A percentile compares a stretch with the other conserved stretches of the same genome.
Conservation (phyloP, 2,113 vertebrate species). For the Argyrosomus japonicus region DNA sequence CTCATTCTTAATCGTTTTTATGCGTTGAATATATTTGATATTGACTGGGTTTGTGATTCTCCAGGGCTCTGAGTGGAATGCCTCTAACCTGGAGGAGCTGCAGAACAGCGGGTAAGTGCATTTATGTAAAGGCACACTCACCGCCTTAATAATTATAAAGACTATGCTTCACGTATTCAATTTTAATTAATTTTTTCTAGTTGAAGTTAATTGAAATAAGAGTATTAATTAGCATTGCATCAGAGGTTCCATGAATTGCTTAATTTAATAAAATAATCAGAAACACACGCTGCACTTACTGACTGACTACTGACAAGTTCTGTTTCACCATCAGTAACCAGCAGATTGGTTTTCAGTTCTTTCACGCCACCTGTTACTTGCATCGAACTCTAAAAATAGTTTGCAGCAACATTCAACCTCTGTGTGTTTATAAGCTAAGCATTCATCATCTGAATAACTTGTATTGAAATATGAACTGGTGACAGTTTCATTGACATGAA, state of each 20-base stretch:
- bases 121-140: background rate
- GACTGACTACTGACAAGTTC: too few species aligned
- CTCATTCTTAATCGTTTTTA: background rate
- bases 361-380: background rate
- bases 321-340: background rate
- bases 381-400: background rate
- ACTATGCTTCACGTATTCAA: background rate
- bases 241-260: background rate
- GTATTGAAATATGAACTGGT: background rate
- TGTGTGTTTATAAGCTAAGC: background rate
- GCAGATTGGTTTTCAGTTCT: background rate
- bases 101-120: conserved; percentile 95
- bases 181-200: background rate
- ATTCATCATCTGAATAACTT: background rate
- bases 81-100: conserved; percentile 97
- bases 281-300: background rate
- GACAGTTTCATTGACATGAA: background rate
- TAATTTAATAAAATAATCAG: background rate
- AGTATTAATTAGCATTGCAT: background rate
- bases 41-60: conserved; percentile 33
- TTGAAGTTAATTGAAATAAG: background rate
- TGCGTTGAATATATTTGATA: background rate
- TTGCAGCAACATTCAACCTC: background rate
- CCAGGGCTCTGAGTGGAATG: conserved; percentile 98
- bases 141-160: background rate